Evolutionary conservation across 2,113 vertebrate genomes (phyloP), one percentile per base, ranked within the genome.

Genomic region (Oryzias javanicus): DNA sequence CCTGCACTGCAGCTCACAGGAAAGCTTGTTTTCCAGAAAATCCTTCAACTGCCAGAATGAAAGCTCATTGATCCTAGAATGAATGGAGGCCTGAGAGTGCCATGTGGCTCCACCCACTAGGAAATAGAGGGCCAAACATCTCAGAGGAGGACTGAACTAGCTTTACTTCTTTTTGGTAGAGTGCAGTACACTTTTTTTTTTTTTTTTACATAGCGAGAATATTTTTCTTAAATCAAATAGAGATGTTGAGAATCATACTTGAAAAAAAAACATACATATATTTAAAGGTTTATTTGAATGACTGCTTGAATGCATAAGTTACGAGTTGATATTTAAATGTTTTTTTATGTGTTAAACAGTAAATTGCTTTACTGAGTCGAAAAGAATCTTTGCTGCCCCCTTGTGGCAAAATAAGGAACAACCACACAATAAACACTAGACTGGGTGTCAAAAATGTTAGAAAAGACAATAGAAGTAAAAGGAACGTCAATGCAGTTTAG

Each of bases 1-100:
- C 64, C 83, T 85, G 85, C 49, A 65, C 64, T 50, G 76, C 49
- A 42, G 78, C 68, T 69, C 67, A 80, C 72, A 71, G 67, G 72
- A 76, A 60, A 76, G 35, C 7, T 51, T 69, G 64, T 70, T 72
- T 92, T 91, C 90, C 89, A 89, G 89, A 91, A 91, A 64, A 67
- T 58, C 86, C 85, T 53, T 57, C 22, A 60, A 69, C 79, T 84
- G 78, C 82, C 74, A 85, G 85, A 85, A 82, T 53, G 71, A 57
- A 55, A 60, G 71, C 80, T 79, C 81, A 81, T 86, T 85, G 79
- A 83, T 73, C 55, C 62, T 72, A 81, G 67, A 70, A 74, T 86
- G 80, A 85, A 80, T 78, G 78, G 81, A 51, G 62, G 72, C 24
- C 71, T 64, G 57, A 76, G 73, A 54, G 55, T 57, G 60, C 22